A percentile compares a stretch with the other conserved stretches of the same genome.
These are phyloP conservation scores for Aurelia sp. DNA, from an alignment of 30 jellyfish, hydroid and myxozoan species.

Conservation along the genomic window DNA sequence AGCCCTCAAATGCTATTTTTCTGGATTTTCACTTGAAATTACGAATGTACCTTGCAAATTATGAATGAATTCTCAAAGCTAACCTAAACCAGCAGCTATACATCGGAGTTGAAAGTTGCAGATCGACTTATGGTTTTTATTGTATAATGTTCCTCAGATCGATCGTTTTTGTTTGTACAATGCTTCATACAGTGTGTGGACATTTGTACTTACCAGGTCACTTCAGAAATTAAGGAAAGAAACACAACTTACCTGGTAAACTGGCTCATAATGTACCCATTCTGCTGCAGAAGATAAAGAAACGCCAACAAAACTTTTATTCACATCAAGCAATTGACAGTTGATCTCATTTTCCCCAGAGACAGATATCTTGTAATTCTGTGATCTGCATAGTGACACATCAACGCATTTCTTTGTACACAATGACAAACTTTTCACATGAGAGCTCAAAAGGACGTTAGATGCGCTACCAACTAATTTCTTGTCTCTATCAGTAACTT, in stretches of 20 bases:
- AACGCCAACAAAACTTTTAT: background rate
- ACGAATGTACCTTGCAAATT: too few species aligned
- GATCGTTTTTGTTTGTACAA: too few species aligned
- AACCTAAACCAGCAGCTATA: too few species aligned
- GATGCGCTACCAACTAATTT: background rate
- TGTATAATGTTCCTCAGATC: too few species aligned
- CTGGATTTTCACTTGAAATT: too few species aligned
- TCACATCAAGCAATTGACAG: background rate
- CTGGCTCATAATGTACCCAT: conserved; percentile 5
- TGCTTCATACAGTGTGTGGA: too few species aligned
- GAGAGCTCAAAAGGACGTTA: background rate
- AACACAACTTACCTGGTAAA: background rate
- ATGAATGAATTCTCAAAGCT: too few species aligned
- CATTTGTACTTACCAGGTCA: too few species aligned
- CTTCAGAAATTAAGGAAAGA: too few species aligned
- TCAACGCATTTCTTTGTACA: conserved; percentile 2
- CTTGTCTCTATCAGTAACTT: background rate
- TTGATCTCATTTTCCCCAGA: background rate
- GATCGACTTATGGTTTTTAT: too few species aligned
- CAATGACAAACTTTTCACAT: background rate
- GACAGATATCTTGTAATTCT: background rate
- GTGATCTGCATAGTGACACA: background rate
- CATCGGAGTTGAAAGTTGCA: too few species aligned
- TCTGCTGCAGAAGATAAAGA: background rate
- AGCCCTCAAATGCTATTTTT: too few species aligned